A percentile compares a stretch with the other conserved stretches of the same genome.
Conservation (phyloP, 2,113 vertebrate species). For the Ramphastos sulfuratus region DNA sequence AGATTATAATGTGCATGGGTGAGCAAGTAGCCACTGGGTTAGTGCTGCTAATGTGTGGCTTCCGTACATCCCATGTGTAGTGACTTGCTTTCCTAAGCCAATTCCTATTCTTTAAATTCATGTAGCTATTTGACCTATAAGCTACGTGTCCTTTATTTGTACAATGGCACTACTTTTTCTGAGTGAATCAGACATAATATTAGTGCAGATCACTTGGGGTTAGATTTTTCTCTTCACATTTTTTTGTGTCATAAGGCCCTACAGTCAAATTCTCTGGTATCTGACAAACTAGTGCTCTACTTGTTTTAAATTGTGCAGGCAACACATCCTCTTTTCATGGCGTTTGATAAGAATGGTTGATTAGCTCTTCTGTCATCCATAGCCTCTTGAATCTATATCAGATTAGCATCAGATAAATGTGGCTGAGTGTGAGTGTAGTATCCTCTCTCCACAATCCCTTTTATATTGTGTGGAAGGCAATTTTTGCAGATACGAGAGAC, state of each 20-base stretch:
- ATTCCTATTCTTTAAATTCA: not conserved
- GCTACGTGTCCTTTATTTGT: not conserved
- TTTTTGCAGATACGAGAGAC: not conserved
- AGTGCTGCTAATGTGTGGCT: not conserved
- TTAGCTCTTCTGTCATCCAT: not conserved
- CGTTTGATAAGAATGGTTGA: not conserved
- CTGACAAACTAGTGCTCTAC: not conserved
- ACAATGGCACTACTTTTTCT: not conserved
- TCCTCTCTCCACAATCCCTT: not conserved
- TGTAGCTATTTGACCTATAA: not conserved
- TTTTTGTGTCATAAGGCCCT: not conserved
- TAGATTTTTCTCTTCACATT: not conserved
- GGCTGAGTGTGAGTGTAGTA: not conserved
- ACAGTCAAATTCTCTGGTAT: not conserved
- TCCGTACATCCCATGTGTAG: rapidly evolving
- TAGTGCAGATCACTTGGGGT: not conserved
- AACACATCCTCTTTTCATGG: not conserved
- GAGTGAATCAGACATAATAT: not conserved
- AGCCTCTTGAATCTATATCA: not conserved
- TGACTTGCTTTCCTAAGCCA: not conserved
- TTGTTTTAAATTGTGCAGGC: not conserved
- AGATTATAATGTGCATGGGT: not conserved
- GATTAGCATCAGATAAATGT: not conserved
- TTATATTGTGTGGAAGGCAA: not conserved
- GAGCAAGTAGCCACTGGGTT: not conserved